A percentile compares a stretch with the other conserved stretches of the same genome.
These are phyloP conservation scores for Pyrocephalus nanus DNA, from an alignment of 2,797 vertebrate genomes.

Conservation along the genomic window DNA sequence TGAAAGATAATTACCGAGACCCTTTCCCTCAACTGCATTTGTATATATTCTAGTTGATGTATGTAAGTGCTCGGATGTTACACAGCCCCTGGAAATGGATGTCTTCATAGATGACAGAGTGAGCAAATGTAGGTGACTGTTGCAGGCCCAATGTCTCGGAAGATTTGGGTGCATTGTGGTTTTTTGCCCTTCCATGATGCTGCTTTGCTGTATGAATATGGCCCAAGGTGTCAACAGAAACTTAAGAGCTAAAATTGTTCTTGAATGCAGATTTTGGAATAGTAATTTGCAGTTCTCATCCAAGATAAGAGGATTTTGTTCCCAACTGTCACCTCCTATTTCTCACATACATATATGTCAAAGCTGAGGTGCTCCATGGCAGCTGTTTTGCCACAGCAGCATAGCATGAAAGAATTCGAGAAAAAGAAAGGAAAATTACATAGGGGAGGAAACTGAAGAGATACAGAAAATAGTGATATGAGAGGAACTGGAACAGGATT, in stretches of 20 bases:
- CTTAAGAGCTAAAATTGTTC: background rate
- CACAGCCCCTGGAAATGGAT: background rate
- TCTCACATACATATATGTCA: background rate
- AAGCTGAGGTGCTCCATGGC: background rate
- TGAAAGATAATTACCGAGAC: constrained; percentile 60
- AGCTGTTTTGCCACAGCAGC: background rate
- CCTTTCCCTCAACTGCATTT: constrained; percentile 12
- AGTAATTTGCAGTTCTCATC: background rate
- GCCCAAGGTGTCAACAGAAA: background rate
- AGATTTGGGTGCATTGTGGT: background rate
- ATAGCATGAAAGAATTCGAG: background rate
- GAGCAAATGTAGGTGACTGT: background rate
- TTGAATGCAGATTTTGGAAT: background rate
- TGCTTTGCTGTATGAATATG: background rate
- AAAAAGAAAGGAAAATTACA: background rate
- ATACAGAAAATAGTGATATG: background rate
- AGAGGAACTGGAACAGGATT: constrained; percentile 7
- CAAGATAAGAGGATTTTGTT: background rate
- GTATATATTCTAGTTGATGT: constrained; percentile 6
- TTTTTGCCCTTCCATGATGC: background rate
- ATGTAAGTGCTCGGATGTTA: background rate
- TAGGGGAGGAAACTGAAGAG: background rate
- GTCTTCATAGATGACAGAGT: background rate
- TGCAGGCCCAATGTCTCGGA: background rate
- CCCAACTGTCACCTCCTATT: background rate